Evolutionary conservation across 2,797 vertebrate species (phyloP).

Genomic region (Tauraco hartlaubi): DNA sequence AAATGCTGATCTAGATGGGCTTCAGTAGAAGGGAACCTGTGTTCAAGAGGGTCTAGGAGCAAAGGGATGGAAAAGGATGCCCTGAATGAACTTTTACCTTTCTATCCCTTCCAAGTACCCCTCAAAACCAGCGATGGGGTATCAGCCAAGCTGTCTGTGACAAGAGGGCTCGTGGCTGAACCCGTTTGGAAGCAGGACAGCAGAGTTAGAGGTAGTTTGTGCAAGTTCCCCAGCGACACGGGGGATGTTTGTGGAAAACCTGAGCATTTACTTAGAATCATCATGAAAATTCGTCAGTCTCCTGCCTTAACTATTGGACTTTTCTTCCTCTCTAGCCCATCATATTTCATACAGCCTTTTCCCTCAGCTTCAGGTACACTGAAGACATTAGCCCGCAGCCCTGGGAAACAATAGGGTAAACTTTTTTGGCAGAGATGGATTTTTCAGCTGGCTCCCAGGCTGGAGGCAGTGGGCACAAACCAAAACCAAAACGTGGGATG

Average conservation of each 20-base stretch:
- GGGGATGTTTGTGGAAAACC: not conserved
- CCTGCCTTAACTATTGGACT: not conserved
- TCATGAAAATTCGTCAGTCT: not conserved
- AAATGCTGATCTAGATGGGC: not conserved
- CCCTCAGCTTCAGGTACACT: rapidly evolving
- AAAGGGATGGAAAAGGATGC: not conserved
- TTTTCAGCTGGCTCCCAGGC: not conserved
- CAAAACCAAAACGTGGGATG: not conserved
- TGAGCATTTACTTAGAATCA: not conserved
- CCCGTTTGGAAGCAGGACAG: not conserved
- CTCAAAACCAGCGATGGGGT: not conserved
- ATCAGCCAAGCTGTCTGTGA: not conserved
- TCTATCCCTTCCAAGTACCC: not conserved
- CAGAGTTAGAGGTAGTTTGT: not conserved
- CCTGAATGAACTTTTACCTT: not conserved
- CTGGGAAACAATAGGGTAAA: not conserved
- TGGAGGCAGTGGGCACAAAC: not conserved
- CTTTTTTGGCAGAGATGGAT: not conserved
- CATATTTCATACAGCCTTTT: not conserved
- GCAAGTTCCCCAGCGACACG: not conserved
- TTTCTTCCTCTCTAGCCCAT: not conserved
- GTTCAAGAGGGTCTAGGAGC: not conserved
- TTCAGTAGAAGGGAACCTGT: not conserved
- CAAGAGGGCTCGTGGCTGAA: not conserved
- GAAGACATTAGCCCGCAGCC: not conserved